Evolutionary conservation across 2,113 vertebrate genomes (phyloP).

Genomic region (Malurus elegans): DNA sequence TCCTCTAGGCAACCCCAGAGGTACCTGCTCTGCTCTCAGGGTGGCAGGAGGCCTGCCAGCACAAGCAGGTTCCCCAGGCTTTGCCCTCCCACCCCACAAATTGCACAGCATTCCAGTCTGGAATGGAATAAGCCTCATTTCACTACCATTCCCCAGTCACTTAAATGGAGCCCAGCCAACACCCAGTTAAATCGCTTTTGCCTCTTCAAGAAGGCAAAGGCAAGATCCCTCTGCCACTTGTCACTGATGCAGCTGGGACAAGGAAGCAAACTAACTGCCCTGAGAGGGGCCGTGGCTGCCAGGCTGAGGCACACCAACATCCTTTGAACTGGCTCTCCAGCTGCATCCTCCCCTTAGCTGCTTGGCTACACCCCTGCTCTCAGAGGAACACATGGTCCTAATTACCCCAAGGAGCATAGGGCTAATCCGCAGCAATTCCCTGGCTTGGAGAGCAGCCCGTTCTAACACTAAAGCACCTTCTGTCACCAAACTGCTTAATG

Average conservation of each 20-base stretch:
- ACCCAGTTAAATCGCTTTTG: background rate
- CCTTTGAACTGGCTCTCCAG: slow-evolving; percentile 39
- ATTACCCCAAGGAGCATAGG: slow-evolving; percentile 78
- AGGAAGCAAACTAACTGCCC: background rate
- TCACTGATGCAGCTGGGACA: background rate
- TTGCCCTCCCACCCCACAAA: background rate
- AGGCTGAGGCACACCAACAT: slow-evolving; percentile 7
- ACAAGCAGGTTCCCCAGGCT: background rate
- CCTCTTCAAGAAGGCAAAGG: background rate
- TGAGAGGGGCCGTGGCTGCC: slow-evolving; percentile 18
- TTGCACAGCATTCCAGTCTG: background rate
- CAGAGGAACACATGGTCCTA: slow-evolving; percentile 79
- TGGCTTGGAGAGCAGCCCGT: slow-evolving; percentile 72
- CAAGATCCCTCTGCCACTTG: background rate
- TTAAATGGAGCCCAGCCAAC: background rate
- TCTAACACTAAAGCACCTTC: slow-evolving; percentile 84
- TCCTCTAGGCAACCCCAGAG: background rate
- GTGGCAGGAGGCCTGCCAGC: background rate
- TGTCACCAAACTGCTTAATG: slow-evolving; percentile 87
- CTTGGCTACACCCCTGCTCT: slow-evolving; percentile 69
- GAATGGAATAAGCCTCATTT: background rate
- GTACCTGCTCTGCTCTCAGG: background rate
- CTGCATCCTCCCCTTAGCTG: slow-evolving; percentile 67
- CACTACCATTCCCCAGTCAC: background rate
- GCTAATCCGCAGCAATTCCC: slow-evolving; percentile 79